A percentile compares a stretch with the other conserved stretches of the same genome.
Evolutionary conservation across 2,888 invertebrate genomes (phyloP).

Genomic region (Electrophaes corylata): DNA sequence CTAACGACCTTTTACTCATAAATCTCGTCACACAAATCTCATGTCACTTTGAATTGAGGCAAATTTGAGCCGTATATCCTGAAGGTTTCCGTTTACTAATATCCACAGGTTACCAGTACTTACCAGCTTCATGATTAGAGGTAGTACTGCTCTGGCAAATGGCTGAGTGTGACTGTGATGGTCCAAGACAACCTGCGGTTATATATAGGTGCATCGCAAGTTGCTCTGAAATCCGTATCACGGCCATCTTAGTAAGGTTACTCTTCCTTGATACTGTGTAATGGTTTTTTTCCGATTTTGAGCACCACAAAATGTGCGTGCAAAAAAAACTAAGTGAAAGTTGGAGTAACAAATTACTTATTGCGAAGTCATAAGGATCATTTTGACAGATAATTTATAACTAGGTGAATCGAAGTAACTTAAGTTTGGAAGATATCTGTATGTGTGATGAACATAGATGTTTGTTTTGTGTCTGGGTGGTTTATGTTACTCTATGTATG

Average conservation of each 20-base stretch:
- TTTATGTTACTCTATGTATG: too few relatives aligned
- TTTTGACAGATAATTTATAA: neutral
- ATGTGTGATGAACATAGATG: too few relatives aligned
- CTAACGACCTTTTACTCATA: too few relatives aligned
- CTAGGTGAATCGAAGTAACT: neutral
- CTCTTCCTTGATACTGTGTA: conserved; percentile 59
- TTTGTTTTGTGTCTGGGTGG: too few relatives aligned
- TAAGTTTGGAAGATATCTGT: too few relatives aligned
- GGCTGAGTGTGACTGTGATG: conserved; percentile 70
- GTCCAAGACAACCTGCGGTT: conserved; percentile 56
- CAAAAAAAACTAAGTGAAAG: neutral
- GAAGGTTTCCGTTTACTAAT: too few relatives aligned
- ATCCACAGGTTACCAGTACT: conserved; percentile 53
- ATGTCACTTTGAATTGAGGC: too few relatives aligned
- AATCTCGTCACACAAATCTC: too few relatives aligned
- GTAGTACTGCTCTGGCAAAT: conserved; percentile 47
- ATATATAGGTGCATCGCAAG: conserved; percentile 63
- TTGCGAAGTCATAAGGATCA: neutral
- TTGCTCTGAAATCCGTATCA: conserved; percentile 74
- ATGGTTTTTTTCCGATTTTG: conserved; percentile 39
- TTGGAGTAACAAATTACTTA: neutral
- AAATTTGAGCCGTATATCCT: too few relatives aligned
- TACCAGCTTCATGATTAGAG: conserved; percentile 76
- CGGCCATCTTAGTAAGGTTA: conserved; percentile 62
- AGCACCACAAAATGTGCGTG: neutral